A percentile compares a stretch with the other conserved stretches of the same genome.
phyloP scores from a whole-genome alignment of 2,797 vertebrate species.

The Poeciliopsis paucimaculata region DNA sequence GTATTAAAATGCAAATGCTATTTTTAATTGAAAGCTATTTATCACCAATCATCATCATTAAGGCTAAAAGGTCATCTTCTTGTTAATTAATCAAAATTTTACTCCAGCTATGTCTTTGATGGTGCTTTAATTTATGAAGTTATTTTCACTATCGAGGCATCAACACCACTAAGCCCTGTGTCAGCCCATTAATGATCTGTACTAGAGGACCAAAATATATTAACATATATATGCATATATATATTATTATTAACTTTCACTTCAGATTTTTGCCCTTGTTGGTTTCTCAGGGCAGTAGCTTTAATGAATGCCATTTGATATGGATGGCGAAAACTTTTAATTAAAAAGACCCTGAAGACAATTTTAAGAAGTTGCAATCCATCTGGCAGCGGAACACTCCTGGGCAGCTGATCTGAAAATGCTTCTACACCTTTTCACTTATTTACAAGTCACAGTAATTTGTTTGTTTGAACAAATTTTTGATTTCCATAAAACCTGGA shows the following conservation, averaged over 20 bases:
- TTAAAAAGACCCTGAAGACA: not conserved
- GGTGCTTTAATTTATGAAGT: slow-evolving; percentile 74
- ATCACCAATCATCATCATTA: slow-evolving; percentile 67
- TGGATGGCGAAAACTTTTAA: not conserved
- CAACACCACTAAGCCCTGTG: not conserved
- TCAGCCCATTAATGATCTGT: not conserved
- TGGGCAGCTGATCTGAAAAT: not conserved
- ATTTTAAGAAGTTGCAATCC: not conserved
- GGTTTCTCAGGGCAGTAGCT: not conserved
- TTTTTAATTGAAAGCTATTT: slow-evolving; percentile 58
- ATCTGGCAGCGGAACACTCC: not conserved
- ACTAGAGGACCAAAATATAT: no score
- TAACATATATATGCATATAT: no score
- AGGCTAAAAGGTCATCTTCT: slow-evolving; percentile 64
- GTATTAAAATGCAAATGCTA: slow-evolving; percentile 40
- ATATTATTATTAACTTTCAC: not conserved
- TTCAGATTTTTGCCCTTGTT: not conserved
- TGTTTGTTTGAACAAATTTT: not conserved
- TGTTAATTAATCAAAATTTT: slow-evolving; percentile 74
- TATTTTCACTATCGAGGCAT: slow-evolving; percentile 53
- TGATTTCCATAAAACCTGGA: not conserved
- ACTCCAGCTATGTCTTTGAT: slow-evolving; percentile 55
- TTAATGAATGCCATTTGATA: not conserved
- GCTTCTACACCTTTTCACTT: not conserved
- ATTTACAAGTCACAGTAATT: not conserved